These are phyloP conservation scores for Euthynnus affinis DNA, from an alignment of 2,797 vertebrate genomes.

Conservation along the genomic window DNA sequence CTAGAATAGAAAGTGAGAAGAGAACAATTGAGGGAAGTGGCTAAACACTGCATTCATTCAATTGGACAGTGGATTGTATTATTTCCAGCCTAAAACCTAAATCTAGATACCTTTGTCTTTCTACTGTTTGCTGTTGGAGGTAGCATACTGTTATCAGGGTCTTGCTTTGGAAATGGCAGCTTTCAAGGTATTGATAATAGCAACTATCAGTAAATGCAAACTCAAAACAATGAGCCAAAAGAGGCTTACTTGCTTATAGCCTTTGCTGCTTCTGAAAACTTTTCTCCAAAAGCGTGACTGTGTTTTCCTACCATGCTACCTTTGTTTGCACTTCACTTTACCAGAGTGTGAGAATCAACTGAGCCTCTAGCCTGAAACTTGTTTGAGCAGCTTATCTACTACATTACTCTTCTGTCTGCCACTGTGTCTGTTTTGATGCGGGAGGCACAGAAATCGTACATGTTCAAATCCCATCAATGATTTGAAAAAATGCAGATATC, in stretches of 20 bases:
- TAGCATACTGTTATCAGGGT: not conserved
- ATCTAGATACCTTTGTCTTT: not conserved
- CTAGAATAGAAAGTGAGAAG: not conserved
- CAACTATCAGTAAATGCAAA: not conserved
- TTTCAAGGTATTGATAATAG: not conserved
- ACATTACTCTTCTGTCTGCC: too few species aligned
- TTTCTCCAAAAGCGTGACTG: not conserved
- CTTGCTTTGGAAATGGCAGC: not conserved
- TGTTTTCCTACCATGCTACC: not conserved
- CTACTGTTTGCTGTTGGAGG: not conserved
- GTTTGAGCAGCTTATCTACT: too few species aligned
- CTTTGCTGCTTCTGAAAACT: not conserved
- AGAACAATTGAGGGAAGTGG: not conserved
- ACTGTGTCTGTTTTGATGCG: too few species aligned
- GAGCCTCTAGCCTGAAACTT: not conserved
- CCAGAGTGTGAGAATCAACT: not conserved
- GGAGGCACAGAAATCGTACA: too few species aligned
- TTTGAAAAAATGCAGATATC: too few species aligned
- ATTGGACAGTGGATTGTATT: not conserved
- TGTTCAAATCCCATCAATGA: too few species aligned
- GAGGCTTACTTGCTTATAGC: not conserved
- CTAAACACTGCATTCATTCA: not conserved
- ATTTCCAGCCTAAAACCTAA: not conserved
- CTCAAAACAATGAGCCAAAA: not conserved
- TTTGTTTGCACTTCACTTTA: slow-evolving; percentile 6